Evolutionary conservation across 1,140 invertebrate genomes (phyloP), one percentile per base, ranked within the genome.

Genomic region (Drepana arcuata): DNA sequence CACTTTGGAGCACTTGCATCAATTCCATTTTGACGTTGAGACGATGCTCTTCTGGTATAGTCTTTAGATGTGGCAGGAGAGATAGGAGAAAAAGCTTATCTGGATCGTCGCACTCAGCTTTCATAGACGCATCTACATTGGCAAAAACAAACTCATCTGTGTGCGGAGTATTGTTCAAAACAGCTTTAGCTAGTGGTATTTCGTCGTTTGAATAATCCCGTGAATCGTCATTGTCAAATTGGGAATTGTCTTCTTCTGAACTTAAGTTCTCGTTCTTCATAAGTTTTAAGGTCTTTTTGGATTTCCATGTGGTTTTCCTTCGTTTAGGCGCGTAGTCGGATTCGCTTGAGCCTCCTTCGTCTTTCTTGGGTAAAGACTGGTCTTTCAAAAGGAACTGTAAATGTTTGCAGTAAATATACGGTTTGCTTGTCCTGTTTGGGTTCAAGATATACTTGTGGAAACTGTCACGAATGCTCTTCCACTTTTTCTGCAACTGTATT

Each of bases 401-500:
- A 26, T 72, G 67, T 39, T 62, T 75, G 2, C 34, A 48, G 21
- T 79, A 79, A 15, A 79, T 41, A 33, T 82, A 82, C 0, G 74
- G 71, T 4, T 60, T 58, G 38, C 55, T 67, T 5, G 62, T 65
- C 46, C 56, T 26, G 2, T 52, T 55, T 0, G 74, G 73, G 33
- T 77, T 67, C 5, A 46, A 33, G 9, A 75, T 26, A 41, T 78
- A 78, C 28, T 78, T 79, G 32, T 71, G 61, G 27, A 79, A 82
- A 27, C 68, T 74, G 25, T 82, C 78, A 15, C 72, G 44, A 3
- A 79, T 69, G 29, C 78, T 69, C 32, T 80, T 82, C 78, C 78
- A 82, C 64, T 79, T 82, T 43, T 74, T 79, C 37, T 79, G 73
- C 5, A 82, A 46, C 48, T 82, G 73, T 6, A 75, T 38, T 51